phyloP scores from a whole-genome alignment of 2,888 invertebrate species.

The Chloroclysta siterata region DNA sequence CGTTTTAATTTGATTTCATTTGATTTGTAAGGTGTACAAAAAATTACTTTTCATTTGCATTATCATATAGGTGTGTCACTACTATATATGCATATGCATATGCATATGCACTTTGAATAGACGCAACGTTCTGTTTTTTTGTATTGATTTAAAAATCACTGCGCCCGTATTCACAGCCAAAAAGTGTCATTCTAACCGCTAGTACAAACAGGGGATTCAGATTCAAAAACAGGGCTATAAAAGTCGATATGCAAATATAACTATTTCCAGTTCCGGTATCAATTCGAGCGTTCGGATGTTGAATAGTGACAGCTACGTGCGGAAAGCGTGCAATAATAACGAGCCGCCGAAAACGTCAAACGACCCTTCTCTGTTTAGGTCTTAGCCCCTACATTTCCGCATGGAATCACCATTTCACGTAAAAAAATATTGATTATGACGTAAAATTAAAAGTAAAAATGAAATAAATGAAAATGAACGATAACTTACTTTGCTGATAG shows the following conservation, averaged over 20 bases:
- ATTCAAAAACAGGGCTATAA: slow-evolving; percentile 50
- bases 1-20: too few relatives aligned
- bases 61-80: too few relatives aligned
- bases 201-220: slow-evolving; percentile 33
- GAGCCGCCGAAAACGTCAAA: slow-evolving; percentile 68
- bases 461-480: too few relatives aligned
- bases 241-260: slow-evolving; percentile 69
- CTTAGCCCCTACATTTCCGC: neutral
- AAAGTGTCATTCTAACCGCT: slow-evolving; percentile 34
- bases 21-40: too few relatives aligned
- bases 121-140: too few relatives aligned
- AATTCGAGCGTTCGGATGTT: slow-evolving; percentile 59
- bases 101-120: too few relatives aligned
- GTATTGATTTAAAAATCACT: too few relatives aligned
- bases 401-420: neutral
- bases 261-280: slow-evolving; percentile 67
- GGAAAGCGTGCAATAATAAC: slow-evolving; percentile 74
- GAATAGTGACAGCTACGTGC: slow-evolving; percentile 69
- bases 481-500: too few relatives aligned
- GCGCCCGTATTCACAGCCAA: slow-evolving; percentile 11
- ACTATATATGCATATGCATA: too few relatives aligned
- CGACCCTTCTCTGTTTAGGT: slow-evolving; percentile 76
- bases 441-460: too few relatives aligned
- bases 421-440: too few relatives aligned
- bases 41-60: too few relatives aligned